phyloP scores from a whole-genome alignment of 2,113 vertebrate genomes.

The Paradisaea rubra region DNA sequence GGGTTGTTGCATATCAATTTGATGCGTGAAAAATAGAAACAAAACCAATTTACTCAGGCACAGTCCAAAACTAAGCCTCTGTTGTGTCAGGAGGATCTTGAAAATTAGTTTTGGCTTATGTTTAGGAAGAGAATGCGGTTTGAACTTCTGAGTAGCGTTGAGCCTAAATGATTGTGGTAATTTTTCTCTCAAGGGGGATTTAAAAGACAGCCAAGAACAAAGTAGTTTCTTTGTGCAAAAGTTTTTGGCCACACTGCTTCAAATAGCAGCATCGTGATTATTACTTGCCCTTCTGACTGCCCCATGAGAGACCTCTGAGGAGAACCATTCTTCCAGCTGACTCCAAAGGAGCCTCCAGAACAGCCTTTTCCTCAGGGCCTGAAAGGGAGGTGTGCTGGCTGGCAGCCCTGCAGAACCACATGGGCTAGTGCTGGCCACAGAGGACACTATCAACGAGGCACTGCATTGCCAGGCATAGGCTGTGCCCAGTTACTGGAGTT shows the following conservation, averaged over 20 bases:
- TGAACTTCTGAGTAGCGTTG: background rate
- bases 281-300: background rate
- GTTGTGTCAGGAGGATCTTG: background rate
- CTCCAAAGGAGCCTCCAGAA: background rate
- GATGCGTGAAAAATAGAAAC: constrained; percentile 33
- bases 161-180: background rate
- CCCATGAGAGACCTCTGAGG: background rate
- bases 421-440: background rate
- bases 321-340: background rate
- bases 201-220: background rate
- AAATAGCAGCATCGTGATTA: background rate
- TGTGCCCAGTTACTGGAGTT: background rate
- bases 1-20: constrained; percentile 37
- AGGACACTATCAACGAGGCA: background rate
- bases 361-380: background rate
- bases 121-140: background rate
- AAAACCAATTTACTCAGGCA: background rate
- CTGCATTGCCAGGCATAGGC: background rate
- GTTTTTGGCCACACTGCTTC: background rate
- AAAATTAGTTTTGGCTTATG: constrained; percentile 22
- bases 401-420: background rate
- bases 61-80: background rate
- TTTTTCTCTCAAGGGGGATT: background rate
- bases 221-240: background rate
- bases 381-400: background rate